Percentiles rank a stretch among this genome's conserved stretches.
These are phyloP conservation scores for Calidris pygmaea DNA, from an alignment of 2,113 vertebrate species.

Conservation along the genomic window DNA sequence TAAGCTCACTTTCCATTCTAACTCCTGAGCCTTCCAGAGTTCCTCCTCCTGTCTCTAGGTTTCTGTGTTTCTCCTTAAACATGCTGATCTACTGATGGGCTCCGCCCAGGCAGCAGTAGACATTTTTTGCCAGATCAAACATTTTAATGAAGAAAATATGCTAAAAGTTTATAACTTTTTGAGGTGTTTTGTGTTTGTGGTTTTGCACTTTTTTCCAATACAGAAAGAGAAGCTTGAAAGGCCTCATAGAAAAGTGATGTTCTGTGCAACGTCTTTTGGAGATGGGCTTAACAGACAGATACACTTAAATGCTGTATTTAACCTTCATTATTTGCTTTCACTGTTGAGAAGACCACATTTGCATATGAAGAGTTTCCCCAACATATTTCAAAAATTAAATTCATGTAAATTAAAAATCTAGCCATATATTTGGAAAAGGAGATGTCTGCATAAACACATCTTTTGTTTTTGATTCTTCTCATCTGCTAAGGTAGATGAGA, in stretches of 20 bases:
- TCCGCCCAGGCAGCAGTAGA: neutral
- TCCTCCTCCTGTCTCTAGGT: neutral
- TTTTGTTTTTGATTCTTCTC: neutral
- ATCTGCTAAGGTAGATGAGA: neutral
- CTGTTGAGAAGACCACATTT: slow-evolving; percentile 21
- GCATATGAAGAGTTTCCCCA: slow-evolving; percentile 28
- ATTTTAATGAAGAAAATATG: neutral
- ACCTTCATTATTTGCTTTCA: slow-evolving; percentile 20
- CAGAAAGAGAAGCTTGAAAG: neutral
- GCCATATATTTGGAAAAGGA: neutral
- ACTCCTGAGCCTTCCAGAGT: neutral
- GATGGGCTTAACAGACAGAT: neutral
- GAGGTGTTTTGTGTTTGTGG: neutral
- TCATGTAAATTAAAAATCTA: slow-evolving; percentile 31
- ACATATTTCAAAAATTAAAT: slow-evolving; percentile 9
- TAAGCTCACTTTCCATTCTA: neutral
- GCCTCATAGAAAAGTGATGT: neutral
- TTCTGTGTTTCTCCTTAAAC: neutral
- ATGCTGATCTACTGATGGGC: neutral
- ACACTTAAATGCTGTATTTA: neutral
- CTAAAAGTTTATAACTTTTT: neutral
- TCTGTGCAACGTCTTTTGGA: neutral
- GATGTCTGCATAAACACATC: neutral
- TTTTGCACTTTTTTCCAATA: neutral
- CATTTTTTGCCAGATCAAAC: neutral